These are phyloP conservation scores for Campaea margaritaria DNA, from an alignment of 2,888 invertebrate species.

Conservation along the genomic window DNA sequence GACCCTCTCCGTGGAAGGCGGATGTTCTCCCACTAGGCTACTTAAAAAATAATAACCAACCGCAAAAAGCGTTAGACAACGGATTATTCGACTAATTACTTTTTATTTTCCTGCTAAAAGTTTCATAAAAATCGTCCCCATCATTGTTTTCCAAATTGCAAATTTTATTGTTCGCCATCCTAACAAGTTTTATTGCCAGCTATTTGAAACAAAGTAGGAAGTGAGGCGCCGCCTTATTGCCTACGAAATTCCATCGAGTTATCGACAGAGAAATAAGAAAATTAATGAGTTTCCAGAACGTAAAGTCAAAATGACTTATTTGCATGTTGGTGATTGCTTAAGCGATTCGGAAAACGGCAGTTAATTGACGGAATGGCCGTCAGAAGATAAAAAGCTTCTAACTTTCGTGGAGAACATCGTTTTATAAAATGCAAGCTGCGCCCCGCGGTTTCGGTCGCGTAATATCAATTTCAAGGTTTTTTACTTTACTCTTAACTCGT, in stretches of 20 bases:
- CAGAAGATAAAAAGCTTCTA: too few relatives aligned
- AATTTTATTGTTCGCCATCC: slow-evolving; percentile 41
- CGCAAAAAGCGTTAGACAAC: neutral
- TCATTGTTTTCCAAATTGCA: slow-evolving; percentile 29
- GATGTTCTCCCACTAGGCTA: too few relatives aligned
- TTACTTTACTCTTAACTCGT: too few relatives aligned
- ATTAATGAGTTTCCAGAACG: slow-evolving; percentile 33
- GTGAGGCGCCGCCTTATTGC: slow-evolving; percentile 36
- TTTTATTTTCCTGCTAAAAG: slow-evolving; percentile 11
- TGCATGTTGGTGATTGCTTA: slow-evolving; percentile 25
- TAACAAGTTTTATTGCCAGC: slow-evolving; percentile 39
- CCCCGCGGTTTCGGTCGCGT: too few relatives aligned
- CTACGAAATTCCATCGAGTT: slow-evolving; percentile 18
- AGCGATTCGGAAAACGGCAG: slow-evolving; percentile 5
- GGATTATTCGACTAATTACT: neutral
- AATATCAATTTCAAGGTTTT: too few relatives aligned
- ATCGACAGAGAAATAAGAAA: slow-evolving; percentile 33
- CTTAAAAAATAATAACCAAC: too few relatives aligned
- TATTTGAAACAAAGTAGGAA: slow-evolving; percentile 39
- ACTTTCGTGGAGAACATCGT: too few relatives aligned
- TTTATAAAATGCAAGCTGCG: too few relatives aligned
- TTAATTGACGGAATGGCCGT: slow-evolving; percentile 3
- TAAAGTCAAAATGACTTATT: slow-evolving; percentile 29
- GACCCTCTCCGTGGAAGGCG: too few relatives aligned
- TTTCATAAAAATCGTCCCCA: slow-evolving; percentile 23